Evolutionary conservation across 2,888 invertebrate genomes (phyloP).

Genomic region (Nysson spinosus): DNA sequence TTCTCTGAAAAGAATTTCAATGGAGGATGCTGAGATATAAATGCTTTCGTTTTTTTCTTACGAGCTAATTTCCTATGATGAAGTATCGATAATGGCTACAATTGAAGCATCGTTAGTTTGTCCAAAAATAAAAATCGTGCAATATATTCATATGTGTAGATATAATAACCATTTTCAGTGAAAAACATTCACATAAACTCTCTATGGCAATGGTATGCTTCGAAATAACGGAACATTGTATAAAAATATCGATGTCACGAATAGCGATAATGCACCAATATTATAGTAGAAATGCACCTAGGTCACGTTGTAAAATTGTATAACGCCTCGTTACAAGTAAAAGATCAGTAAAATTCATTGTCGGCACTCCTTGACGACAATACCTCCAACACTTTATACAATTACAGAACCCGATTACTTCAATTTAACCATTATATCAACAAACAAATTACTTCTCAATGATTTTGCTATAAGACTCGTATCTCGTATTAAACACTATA

Average conservation of each 20-base stretch:
- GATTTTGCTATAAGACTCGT: slow-evolving; percentile 17
- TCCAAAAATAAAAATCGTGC: slow-evolving; percentile 1
- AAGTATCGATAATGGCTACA: slow-evolving; percentile 38
- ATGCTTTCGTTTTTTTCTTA: slow-evolving; percentile 37
- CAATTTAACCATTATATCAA: slow-evolving; percentile 49
- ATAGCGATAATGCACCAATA: too few relatives aligned
- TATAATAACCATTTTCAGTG: too few relatives aligned
- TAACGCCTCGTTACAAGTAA: neutral
- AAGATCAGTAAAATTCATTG: slow-evolving; percentile 13
- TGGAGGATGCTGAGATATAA: slow-evolving; percentile 27
- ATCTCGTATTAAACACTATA: slow-evolving; percentile 12
- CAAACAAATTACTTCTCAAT: slow-evolving; percentile 18
- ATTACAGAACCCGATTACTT: slow-evolving; percentile 36
- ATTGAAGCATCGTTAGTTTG: slow-evolving; percentile 14
- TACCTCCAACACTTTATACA: slow-evolving; percentile 8
- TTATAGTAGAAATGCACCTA: slow-evolving; percentile 1
- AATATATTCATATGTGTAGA: too few relatives aligned
- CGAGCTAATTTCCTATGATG: slow-evolving; percentile 14
- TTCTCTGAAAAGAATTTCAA: slow-evolving; percentile 5
- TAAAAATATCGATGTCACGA: too few relatives aligned
- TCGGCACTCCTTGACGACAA: too few relatives aligned
- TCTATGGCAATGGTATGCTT: too few relatives aligned
- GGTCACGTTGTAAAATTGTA: neutral
- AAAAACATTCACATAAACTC: too few relatives aligned
- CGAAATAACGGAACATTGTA: too few relatives aligned